Evolutionary conservation across 2,888 invertebrate species (phyloP).

Genomic region (Phania funesta): DNA sequence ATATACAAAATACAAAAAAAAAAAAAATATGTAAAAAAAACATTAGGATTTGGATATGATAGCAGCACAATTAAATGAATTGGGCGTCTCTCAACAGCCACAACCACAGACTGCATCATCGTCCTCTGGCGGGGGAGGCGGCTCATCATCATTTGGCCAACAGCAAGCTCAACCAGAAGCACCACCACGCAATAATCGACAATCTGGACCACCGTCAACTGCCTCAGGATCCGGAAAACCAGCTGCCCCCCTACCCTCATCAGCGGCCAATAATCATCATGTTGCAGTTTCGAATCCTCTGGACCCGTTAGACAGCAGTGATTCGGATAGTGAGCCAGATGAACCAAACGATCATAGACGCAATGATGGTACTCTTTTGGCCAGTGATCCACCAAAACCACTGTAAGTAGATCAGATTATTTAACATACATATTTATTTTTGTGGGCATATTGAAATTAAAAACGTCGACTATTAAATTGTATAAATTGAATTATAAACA

Average conservation of each 20-base stretch:
- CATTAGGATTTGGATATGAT: constrained; percentile 96
- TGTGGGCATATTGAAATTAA: not conserved
- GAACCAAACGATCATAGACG: constrained; percentile 89
- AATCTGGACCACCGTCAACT: constrained; percentile 75
- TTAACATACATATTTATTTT: not conserved
- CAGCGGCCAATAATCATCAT: constrained; percentile 79
- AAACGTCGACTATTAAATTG: not conserved
- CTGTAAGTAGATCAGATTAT: constrained; percentile 86
- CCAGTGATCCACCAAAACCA: constrained; percentile 98
- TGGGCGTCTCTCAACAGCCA: constrained; percentile 85
- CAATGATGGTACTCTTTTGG: constrained; percentile 96
- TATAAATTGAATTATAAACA: too few relatives aligned
- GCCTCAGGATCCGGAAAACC: constrained; percentile 75
- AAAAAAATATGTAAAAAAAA: constrained; percentile 70
- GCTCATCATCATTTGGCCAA: constrained; percentile 66
- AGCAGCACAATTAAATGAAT: constrained; percentile 96
- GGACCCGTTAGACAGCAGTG: constrained; percentile 87
- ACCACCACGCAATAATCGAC: constrained; percentile 85
- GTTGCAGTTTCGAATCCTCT: constrained; percentile 82
- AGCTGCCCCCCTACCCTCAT: constrained; percentile 78
- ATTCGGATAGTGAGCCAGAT: constrained; percentile 91
- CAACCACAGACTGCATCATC: constrained; percentile 76
- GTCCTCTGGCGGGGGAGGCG: constrained; percentile 60
- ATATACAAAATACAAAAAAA: constrained; percentile 40
- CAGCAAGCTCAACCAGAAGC: constrained; percentile 84